phyloP scores from a whole-genome alignment of 2,888 invertebrate species.

The Tiliacea aurago region DNA sequence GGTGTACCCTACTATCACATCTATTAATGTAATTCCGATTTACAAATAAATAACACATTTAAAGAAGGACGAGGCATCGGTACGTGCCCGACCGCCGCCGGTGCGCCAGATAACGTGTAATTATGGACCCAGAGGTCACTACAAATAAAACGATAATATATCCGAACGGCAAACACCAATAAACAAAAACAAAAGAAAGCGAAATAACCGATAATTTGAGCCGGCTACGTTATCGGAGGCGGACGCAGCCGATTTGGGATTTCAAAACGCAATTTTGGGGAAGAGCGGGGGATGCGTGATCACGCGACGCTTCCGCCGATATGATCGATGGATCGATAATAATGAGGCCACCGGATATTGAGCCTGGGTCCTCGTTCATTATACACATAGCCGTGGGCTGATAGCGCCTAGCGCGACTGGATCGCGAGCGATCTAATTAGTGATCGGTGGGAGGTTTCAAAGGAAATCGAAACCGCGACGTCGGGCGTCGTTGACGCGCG shows the following conservation, averaged over 20 bases:
- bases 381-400: conserved; percentile 68
- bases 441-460: conserved; percentile 70
- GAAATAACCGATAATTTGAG: conserved; percentile 88
- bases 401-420: conserved; percentile 73
- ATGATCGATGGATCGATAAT: conserved; percentile 77
- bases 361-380: conserved; percentile 70
- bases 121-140: conserved; percentile 89
- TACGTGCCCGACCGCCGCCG: conserved; percentile 80
- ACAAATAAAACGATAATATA: conserved; percentile 85
- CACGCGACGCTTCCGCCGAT: conserved; percentile 79
- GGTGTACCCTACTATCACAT: conserved; percentile 83
- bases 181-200: conserved; percentile 87
- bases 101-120: conserved; percentile 81
- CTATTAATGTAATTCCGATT: conserved; percentile 89
- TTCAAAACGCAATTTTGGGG: conserved; percentile 82
- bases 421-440: conserved; percentile 75
- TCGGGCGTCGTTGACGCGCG: conserved; percentile 68
- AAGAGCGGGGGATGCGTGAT: conserved; percentile 76
- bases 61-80: conserved; percentile 82
- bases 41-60: conserved; percentile 89
- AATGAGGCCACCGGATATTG: conserved; percentile 76
- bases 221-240: conserved; percentile 79
- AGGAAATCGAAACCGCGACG: conserved; percentile 81
- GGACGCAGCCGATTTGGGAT: conserved; percentile 82
- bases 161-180: conserved; percentile 79